phyloP scores from a whole-genome alignment of 2,113 vertebrate genomes.

The Rana temporaria region DNA sequence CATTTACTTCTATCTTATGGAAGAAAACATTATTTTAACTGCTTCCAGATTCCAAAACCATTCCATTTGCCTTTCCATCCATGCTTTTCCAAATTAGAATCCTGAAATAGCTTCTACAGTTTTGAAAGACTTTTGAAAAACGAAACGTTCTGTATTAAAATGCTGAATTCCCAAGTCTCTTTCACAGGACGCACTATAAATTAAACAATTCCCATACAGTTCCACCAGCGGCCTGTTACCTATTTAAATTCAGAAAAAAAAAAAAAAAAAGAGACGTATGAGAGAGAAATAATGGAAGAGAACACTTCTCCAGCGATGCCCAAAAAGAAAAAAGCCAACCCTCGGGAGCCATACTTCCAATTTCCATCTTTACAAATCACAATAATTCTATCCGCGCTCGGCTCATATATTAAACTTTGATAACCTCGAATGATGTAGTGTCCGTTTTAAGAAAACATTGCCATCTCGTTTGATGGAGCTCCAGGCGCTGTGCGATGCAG shows the following conservation, averaged over 20 bases:
- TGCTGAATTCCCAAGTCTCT: conserved; percentile 42
- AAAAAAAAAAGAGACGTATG: conserved; percentile 23
- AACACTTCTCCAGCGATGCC: conserved; percentile 26
- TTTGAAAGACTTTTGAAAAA: conserved; percentile 35
- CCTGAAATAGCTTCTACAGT: conserved; percentile 36
- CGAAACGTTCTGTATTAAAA: conserved; percentile 41
- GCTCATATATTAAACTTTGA: conserved; percentile 58
- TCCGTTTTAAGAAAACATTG: conserved; percentile 58
- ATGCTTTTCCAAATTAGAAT: conserved; percentile 40
- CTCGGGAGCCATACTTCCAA: conserved; percentile 43
- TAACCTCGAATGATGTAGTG: conserved; percentile 41
- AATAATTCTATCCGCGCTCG: conserved; percentile 58
- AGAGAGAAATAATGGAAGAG: conserved; percentile 24
- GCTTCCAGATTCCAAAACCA: not conserved
- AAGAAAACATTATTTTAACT: not conserved
- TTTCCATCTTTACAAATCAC: conserved; percentile 60
- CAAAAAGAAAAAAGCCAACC: not conserved
- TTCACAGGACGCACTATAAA: conserved; percentile 29
- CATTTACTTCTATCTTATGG: no score
- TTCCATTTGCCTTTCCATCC: conserved; percentile 3
- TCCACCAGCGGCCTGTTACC: conserved; percentile 25
- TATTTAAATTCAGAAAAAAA: conserved; percentile 42
- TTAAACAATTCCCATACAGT: conserved; percentile 43
- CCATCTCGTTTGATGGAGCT: conserved; percentile 60
- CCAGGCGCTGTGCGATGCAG: conserved; percentile 62